These are phyloP conservation scores for Tokudaia muenninki DNA, from an alignment of 2,797 vertebrate species.

Conservation along the genomic window DNA sequence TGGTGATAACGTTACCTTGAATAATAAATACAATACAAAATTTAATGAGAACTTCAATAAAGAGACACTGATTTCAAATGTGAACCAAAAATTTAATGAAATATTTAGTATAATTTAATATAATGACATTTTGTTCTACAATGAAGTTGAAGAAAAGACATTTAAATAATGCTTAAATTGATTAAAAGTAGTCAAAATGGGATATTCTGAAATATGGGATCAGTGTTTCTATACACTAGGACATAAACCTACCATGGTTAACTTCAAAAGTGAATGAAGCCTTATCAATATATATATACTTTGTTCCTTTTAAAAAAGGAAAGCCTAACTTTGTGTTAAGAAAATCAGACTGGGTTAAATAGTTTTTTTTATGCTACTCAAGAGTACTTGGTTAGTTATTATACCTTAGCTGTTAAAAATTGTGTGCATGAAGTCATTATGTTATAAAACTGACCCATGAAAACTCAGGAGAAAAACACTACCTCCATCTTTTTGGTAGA, in stretches of 20 bases:
- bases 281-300: not conserved
- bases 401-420: not conserved
- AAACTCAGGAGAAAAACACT: not conserved
- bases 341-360: not conserved
- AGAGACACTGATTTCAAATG: conserved; percentile 5
- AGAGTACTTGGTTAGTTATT: conserved; percentile 34
- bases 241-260: conserved; percentile 47
- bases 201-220: conserved; percentile 18
- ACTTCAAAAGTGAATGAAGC: conserved; percentile 34
- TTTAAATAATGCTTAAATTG: conserved; percentile 20
- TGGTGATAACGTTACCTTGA: not conserved
- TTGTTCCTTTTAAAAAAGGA: not conserved
- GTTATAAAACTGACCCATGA: conserved; percentile 14
- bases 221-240: not conserved
- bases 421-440: conserved; percentile 1
- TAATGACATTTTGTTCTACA: not conserved
- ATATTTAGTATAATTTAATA: conserved; percentile 30
- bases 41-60: conserved; percentile 47
- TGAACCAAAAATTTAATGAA: not conserved
- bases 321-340: not conserved
- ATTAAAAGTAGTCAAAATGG: conserved; percentile 50
- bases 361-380: conserved; percentile 28
- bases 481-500: not conserved
- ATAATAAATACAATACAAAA: conserved; percentile 48
- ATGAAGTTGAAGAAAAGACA: conserved; percentile 3